phyloP scores from a whole-genome alignment of 2,888 invertebrate species.

The Trissolcus japonicus region DNA sequence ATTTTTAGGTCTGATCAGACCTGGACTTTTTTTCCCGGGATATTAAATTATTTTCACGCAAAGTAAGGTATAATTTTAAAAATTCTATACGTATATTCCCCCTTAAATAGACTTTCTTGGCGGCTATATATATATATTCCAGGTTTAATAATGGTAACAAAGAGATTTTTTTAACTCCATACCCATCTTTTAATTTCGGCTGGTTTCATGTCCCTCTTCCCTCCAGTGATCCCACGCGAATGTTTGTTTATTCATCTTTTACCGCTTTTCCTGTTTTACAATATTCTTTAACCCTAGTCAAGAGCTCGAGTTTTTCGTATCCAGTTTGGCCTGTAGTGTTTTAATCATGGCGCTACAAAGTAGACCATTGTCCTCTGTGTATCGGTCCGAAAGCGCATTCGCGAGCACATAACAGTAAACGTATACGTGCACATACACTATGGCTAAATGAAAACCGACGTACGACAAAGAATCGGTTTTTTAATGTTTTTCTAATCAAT shows the following conservation, averaged over 20 bases:
- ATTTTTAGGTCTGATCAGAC: no score
- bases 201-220: conserved; percentile 35
- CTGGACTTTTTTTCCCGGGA: no score
- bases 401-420: conserved; percentile 49
- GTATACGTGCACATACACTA: conserved; percentile 27
- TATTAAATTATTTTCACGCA: conserved; percentile 49
- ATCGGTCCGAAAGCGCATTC: conserved; percentile 59
- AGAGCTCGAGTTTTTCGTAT: conserved; percentile 52
- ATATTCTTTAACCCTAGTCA: conserved; percentile 54
- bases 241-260: conserved; percentile 55
- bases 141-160: conserved; percentile 52
- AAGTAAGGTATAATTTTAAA: no score
- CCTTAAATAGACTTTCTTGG: no score
- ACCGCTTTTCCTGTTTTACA: conserved; percentile 43
- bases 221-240: conserved; percentile 35
- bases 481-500: conserved; percentile 44
- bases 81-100: no score
- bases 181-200: conserved; percentile 55
- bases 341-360: conserved; percentile 63
- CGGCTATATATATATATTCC: conserved; percentile 34
- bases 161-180: conserved; percentile 57
- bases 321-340: conserved; percentile 60
- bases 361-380: conserved; percentile 62
- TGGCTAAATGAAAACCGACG: conserved; percentile 29
- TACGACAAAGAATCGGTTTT: conserved; percentile 28